These are phyloP conservation scores for Bruchidius siliquastri DNA, from an alignment of 2,888 invertebrate genomes.

Conservation along the genomic window DNA sequence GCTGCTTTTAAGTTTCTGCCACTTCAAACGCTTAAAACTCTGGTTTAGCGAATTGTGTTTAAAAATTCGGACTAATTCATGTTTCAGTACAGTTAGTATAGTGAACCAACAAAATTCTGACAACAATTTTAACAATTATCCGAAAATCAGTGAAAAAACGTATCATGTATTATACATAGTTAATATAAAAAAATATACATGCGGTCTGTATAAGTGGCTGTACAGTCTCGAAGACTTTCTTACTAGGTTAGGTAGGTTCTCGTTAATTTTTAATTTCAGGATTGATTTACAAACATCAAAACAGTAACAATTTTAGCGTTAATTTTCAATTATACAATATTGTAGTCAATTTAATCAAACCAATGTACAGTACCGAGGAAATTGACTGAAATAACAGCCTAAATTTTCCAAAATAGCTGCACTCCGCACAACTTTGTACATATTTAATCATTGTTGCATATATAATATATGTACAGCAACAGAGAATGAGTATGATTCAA, in stretches of 20 bases:
- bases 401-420: not conserved
- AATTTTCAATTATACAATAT: conserved; percentile 4
- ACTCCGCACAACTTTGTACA: not conserved
- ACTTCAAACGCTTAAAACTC: not conserved
- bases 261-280: conserved; percentile 13
- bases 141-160: conserved; percentile 1
- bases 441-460: not conserved
- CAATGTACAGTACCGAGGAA: conserved; percentile 26
- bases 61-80: conserved; percentile 20
- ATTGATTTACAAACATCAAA: conserved; percentile 14
- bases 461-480: not conserved
- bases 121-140: conserved; percentile 42
- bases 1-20: not conserved
- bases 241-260: conserved; percentile 17
- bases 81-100: conserved; percentile 9
- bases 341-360: conserved; percentile 7
- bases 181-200: conserved; percentile 11
- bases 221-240: conserved; percentile 16
- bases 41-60: not conserved
- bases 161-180: not conserved
- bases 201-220: conserved; percentile 18
- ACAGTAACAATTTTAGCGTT: not conserved
- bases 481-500: too few species aligned
- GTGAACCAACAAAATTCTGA: conserved; percentile 39
- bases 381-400: conserved; percentile 10